phyloP scores from a whole-genome alignment of 2,113 vertebrate species.

The Microtus oregoni region DNA sequence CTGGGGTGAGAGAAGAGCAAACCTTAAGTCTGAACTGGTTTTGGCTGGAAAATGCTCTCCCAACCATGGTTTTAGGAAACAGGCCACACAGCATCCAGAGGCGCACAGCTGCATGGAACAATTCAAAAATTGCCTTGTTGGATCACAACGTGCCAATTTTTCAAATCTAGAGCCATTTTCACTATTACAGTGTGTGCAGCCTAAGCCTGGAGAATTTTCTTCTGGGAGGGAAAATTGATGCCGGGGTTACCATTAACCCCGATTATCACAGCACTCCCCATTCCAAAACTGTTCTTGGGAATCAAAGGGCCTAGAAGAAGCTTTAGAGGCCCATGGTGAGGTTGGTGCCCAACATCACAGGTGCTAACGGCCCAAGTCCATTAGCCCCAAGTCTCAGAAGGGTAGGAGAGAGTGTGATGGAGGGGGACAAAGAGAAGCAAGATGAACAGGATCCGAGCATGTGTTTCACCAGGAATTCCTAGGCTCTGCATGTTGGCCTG shows the following conservation, averaged over 20 bases:
- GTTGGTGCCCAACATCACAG: not conserved
- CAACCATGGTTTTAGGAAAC: slow-evolving; percentile 67
- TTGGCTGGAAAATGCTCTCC: slow-evolving; percentile 40
- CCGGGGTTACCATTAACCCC: slow-evolving; percentile 81
- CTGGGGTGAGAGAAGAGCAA: not conserved
- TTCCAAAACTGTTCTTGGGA: slow-evolving; percentile 67
- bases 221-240: slow-evolving; percentile 83
- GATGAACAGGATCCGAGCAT: not conserved
- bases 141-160: slow-evolving; percentile 86
- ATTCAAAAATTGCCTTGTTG: slow-evolving; percentile 88
- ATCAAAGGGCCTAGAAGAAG: slow-evolving; percentile 50
- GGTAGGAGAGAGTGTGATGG: not conserved
- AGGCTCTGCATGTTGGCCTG: not conserved
- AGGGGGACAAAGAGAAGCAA: not conserved
- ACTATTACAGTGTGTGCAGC: slow-evolving; percentile 84
- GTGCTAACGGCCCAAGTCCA: slow-evolving; percentile 66
- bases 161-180: slow-evolving; percentile 87
- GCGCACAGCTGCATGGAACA: slow-evolving; percentile 84
- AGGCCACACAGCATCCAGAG: slow-evolving; percentile 58
- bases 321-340: not conserved
- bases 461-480: not conserved
- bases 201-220: slow-evolving; percentile 82
- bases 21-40: not conserved
- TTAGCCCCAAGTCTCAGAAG: slow-evolving; percentile 10
- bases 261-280: slow-evolving; percentile 78